Conservation (phyloP, 1,140 invertebrate genomes). For the Cepaea nemoralis region DNA sequence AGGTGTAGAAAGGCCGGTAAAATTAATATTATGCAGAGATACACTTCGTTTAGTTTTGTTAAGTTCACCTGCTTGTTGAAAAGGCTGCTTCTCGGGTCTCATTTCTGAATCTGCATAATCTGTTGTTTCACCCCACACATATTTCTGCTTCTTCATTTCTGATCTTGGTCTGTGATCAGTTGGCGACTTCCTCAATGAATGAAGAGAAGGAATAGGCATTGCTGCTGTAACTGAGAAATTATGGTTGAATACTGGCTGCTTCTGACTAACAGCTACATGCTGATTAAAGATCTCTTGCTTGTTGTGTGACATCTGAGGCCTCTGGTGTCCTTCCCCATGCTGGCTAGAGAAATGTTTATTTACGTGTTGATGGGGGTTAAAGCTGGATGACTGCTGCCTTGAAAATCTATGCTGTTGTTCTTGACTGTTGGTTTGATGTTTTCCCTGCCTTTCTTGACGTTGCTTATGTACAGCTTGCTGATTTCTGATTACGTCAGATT, state of each 20-base stretch:
- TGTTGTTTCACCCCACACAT: conserved; percentile 53
- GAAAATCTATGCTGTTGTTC: background rate
- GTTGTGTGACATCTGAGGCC: no score
- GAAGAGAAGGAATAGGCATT: background rate
- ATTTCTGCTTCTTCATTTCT: background rate
- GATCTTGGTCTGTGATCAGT: background rate
- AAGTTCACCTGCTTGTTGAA: conserved; percentile 52
- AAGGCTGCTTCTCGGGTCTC: conserved; percentile 48
- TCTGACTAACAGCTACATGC: background rate
- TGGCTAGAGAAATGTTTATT: background rate
- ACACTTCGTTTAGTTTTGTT: conserved; percentile 58
- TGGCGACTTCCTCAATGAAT: background rate
- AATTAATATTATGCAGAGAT: conserved; percentile 52
- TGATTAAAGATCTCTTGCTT: background rate
- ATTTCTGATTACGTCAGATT: no score
- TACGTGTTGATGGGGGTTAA: background rate
- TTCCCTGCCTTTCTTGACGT: no score
- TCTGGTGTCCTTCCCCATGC: background rate
- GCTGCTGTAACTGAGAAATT: background rate
- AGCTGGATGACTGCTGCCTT: background rate
- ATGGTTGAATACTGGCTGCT: background rate
- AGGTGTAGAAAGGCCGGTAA: background rate
- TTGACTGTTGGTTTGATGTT: background rate
- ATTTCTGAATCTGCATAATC: conserved; percentile 66
- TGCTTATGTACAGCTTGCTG: no score